phyloP scores from a whole-genome alignment of 2,113 vertebrate genomes.

The Pangasianodon hypophthalmus region DNA sequence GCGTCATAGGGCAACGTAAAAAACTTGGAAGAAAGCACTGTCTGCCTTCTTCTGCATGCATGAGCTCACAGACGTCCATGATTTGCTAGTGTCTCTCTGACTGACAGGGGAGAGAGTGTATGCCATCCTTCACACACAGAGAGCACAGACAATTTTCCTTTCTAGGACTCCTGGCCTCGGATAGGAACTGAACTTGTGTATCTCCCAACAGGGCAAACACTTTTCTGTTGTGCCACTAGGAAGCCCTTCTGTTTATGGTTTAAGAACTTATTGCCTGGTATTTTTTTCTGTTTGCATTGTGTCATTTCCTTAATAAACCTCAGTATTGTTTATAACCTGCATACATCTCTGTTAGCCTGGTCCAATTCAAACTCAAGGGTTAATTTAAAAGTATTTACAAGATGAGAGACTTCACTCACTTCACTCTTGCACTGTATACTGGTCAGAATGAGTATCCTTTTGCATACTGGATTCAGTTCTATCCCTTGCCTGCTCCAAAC shows the following conservation, averaged over 20 bases:
- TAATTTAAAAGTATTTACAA: slow-evolving; percentile 32
- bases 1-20: not conserved
- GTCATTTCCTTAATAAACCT: not conserved
- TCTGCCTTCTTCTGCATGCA: not conserved
- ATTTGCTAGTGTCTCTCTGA: not conserved
- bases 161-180: not conserved
- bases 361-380: slow-evolving; percentile 14
- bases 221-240: not conserved
- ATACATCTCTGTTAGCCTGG: not conserved
- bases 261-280: not conserved
- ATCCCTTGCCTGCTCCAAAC: not conserved
- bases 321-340: not conserved
- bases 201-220: not conserved
- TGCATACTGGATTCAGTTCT: slow-evolving; percentile 7
- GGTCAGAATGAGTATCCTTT: slow-evolving; percentile 21
- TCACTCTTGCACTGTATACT: not conserved
- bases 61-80: not conserved
- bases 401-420: not conserved
- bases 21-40: not conserved
- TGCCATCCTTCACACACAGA: not conserved
- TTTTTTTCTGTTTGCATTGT: not conserved
- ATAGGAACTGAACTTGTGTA: not conserved
- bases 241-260: not conserved
- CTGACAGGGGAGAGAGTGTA: not conserved
- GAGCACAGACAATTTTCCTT: not conserved